Evolutionary conservation across 2,888 invertebrate species (phyloP).

Genomic region (Bellardia bayeri): DNA sequence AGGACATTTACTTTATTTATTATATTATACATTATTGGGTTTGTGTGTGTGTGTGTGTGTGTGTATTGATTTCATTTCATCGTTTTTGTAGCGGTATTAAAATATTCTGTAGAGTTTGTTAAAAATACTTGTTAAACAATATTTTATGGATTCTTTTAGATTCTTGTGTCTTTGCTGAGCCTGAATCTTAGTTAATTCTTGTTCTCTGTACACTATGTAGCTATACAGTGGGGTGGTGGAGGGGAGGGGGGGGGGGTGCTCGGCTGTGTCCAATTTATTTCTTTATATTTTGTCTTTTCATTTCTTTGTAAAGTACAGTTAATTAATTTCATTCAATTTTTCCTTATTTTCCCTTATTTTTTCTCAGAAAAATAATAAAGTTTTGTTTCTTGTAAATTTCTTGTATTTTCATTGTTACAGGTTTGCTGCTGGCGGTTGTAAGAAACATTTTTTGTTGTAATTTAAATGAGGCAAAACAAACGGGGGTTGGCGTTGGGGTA

Average conservation of each 20-base stretch:
- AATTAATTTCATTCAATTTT: conserved; percentile 68
- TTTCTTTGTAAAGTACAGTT: conserved; percentile 52
- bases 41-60: not conserved
- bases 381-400: conserved; percentile 52
- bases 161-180: not conserved
- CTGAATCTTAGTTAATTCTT: not conserved
- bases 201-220: not conserved
- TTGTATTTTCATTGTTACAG: conserved; percentile 42
- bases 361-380: conserved; percentile 47
- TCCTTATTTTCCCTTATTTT: conserved; percentile 37
- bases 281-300: not conserved
- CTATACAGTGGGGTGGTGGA: not conserved
- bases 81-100: too few species aligned
- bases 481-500: not conserved
- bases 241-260: conserved; percentile 15
- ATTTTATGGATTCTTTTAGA: conserved; percentile 32
- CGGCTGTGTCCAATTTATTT: not conserved
- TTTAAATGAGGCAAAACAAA: not conserved
- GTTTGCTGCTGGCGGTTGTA: not conserved
- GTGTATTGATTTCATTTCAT: not conserved
- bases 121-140: conserved; percentile 23
- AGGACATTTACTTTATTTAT: conserved; percentile 76
- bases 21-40: not conserved
- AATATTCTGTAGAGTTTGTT: not conserved
- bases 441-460: not conserved